phyloP scores from a whole-genome alignment of 2,797 vertebrate species.

The Coendou prehensilis region DNA sequence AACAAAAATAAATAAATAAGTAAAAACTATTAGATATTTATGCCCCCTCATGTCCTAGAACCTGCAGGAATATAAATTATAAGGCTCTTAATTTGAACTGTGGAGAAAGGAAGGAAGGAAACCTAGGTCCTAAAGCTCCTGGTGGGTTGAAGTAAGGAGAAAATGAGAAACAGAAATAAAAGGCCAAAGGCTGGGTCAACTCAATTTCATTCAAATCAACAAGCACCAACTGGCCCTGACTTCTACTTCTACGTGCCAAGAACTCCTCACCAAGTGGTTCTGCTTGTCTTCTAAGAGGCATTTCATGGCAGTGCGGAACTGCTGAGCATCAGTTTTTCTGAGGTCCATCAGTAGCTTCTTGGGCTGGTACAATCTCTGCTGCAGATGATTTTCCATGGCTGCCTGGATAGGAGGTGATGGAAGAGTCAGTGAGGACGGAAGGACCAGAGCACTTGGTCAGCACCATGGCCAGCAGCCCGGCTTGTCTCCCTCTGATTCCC shows the following conservation, averaged over 20 bases:
- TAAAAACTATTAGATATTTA: not conserved
- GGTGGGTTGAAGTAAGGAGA: not conserved
- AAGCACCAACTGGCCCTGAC: not conserved
- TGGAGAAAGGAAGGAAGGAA: slow-evolving; percentile 24
- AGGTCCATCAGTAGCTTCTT: slow-evolving; percentile 88
- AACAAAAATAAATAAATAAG: not conserved
- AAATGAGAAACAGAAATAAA: not conserved
- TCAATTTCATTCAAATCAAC: not conserved
- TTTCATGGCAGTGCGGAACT: slow-evolving; percentile 89
- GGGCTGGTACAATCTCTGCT: slow-evolving; percentile 87
- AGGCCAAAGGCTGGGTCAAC: not conserved
- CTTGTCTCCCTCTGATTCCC: accelerated
- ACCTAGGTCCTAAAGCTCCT: not conserved
- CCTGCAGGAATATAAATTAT: not conserved
- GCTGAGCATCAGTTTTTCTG: slow-evolving; percentile 85
- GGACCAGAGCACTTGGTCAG: not conserved
- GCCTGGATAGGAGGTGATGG: slow-evolving; percentile 74
- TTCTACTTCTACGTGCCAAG: accelerated
- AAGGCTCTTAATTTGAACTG: slow-evolving; percentile 11
- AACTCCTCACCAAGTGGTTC: slow-evolving; percentile 85
- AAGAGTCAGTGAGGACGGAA: not conserved
- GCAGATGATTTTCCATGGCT: slow-evolving; percentile 87
- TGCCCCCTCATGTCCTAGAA: not conserved
- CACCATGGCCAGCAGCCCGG: slow-evolving; percentile 34
- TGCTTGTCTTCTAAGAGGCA: slow-evolving; percentile 88